Conservation (phyloP, 2,888 invertebrate species). For the Spodoptera picta region DNA sequence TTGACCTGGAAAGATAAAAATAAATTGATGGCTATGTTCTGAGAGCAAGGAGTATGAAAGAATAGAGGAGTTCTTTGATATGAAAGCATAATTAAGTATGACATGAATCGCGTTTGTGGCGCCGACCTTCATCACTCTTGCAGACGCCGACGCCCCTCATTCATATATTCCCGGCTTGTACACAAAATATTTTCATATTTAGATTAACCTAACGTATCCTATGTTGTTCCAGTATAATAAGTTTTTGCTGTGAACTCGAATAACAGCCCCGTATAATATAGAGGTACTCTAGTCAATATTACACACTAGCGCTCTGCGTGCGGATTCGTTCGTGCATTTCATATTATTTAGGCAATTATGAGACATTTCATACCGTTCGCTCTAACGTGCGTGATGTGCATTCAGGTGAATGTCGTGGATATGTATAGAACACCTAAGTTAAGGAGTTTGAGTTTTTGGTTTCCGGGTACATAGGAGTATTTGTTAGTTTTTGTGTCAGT, state of each 20-base stretch:
- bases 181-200: constrained; percentile 57
- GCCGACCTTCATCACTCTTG: constrained; percentile 35
- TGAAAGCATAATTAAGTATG: constrained; percentile 32
- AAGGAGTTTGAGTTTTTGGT: too few relatives aligned
- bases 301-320: neutral
- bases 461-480: too few relatives aligned
- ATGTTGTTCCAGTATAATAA: constrained; percentile 54
- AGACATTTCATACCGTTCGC: too few relatives aligned
- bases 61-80: constrained; percentile 19
- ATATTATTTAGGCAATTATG: too few relatives aligned
- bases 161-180: constrained; percentile 52
- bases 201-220: constrained; percentile 49
- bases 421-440: too few relatives aligned
- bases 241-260: constrained; percentile 40
- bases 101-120: constrained; percentile 38
- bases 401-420: too few relatives aligned
- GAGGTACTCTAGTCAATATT: constrained; percentile 17
- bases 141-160: constrained; percentile 42
- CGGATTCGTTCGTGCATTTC: too few relatives aligned
- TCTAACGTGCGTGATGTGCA: too few relatives aligned
- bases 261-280: constrained; percentile 31
- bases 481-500: too few relatives aligned
- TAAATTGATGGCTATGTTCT: constrained; percentile 27
- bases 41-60: constrained; percentile 2
- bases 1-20: constrained; percentile 78